A percentile compares a stretch with the other conserved stretches of the same genome.
These are phyloP conservation scores for Paralichthys olivaceus DNA, from an alignment of 2,113 vertebrate species.

Conservation along the genomic window DNA sequence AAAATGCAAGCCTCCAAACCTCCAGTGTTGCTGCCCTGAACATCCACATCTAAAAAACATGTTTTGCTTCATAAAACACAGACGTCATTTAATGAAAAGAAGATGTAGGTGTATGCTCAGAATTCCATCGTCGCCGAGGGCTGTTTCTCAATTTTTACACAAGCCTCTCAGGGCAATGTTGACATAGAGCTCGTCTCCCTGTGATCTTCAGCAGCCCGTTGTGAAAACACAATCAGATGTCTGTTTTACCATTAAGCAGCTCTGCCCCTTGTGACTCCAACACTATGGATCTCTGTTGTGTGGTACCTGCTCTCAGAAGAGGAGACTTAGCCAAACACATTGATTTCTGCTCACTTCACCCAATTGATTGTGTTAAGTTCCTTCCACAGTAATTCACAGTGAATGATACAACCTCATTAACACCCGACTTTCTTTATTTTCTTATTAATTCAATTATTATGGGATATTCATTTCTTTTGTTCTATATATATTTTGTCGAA, in stretches of 20 bases:
- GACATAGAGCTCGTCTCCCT: neutral
- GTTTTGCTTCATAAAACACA: neutral
- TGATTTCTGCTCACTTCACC: conserved; percentile 36
- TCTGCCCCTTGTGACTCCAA: conserved; percentile 28
- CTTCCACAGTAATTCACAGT: conserved; percentile 19
- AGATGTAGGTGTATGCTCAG: neutral
- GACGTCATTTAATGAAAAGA: neutral
- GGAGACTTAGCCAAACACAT: conserved; percentile 38
- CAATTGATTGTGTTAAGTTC: conserved; percentile 33
- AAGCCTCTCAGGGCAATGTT: neutral
- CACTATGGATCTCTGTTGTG: conserved; percentile 40
- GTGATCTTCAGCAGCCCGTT: conserved; percentile 9
- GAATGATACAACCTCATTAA: conserved; percentile 15
- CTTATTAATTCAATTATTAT: neutral
- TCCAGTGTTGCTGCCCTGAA: neutral
- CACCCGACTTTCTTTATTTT: neutral
- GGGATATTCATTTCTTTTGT: neutral
- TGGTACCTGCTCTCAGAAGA: conserved; percentile 37
- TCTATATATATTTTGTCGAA: neutral
- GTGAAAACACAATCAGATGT: conserved; percentile 31
- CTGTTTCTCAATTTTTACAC: neutral
- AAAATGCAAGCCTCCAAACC: neutral
- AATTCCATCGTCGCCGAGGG: neutral
- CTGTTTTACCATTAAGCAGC: conserved; percentile 34
- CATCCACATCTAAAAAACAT: neutral